Evolutionary conservation across 2,888 invertebrate species (phyloP), one percentile per base, ranked within the genome.

Genomic region (Acleris emargana): DNA sequence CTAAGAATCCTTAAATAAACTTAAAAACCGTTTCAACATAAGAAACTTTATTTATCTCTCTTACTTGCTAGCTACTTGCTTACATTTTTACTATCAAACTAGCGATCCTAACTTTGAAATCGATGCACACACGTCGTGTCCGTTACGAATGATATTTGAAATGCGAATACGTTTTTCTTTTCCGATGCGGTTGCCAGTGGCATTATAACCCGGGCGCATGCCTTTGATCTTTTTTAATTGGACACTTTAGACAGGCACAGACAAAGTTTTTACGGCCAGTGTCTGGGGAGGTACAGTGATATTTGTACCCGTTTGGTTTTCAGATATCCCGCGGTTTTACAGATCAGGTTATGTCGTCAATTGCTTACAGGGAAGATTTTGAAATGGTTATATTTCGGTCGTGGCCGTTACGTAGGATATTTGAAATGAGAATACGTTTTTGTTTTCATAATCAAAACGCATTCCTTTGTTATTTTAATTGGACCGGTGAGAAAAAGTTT

Each of bases 111-210:
- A 22, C 17, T 53, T 1, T 11, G 9, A 53, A 11, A 20, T 0
- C 32, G 9, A n/a, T 47, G 47, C 17, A 53, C 28, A 47, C 38
- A 47, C 52, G 45, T 58, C 28, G 52, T 22, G 58, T 63, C 63
- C 38, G 58, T 58, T 63, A 53, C 63, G 58, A 52, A 9, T 28
- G 52, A 58, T 58, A 53, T 63, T 63, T 58, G 47, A 58, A 63
- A 58, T 58, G 16, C 18, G 38, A 9, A 47, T 51, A 51, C 18
- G 18, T 16, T 50, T 57, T 51, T 45, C 49, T 52, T 54, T 49
- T 42, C 22, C 17, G 17, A 49, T 3, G 7, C 49, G 16, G 45
- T 58, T 47, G 45, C 38, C 53, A 52, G 32, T 58, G 32, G 52
- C 53, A 38, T 53, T 58, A 20, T 51, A 60, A 51, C 6, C 20